Evolutionary conservation across 2,797 vertebrate genomes (phyloP).

Genomic region (Malurus leucopterus): DNA sequence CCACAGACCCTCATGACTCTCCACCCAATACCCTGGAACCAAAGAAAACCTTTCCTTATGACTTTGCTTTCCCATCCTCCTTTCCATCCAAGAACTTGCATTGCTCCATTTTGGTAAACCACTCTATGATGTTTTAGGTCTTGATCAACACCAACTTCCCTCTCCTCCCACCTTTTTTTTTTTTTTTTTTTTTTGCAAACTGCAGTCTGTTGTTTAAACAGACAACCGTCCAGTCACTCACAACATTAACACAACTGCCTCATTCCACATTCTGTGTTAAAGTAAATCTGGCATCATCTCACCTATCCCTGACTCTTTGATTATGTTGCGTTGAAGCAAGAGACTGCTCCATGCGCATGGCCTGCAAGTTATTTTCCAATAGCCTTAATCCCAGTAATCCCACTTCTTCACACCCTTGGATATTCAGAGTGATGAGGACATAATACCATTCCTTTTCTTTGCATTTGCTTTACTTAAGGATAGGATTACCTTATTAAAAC

Average conservation of each 20-base stretch:
- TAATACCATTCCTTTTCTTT: background rate
- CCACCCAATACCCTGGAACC: background rate
- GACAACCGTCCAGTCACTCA: background rate
- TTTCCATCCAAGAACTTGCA: background rate
- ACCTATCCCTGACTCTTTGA: background rate
- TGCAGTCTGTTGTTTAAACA: background rate
- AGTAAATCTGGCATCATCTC: background rate
- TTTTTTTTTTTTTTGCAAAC: background rate
- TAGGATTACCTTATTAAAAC: background rate
- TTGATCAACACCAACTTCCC: background rate
- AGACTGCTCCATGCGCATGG: background rate
- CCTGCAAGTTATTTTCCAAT: background rate
- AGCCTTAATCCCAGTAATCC: background rate
- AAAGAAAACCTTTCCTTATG: background rate
- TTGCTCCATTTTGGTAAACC: background rate
- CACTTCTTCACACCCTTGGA: background rate
- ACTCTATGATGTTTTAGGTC: background rate
- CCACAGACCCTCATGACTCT: background rate
- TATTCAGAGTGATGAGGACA: background rate
- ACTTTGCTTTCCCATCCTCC: background rate
- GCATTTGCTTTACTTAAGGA: background rate
- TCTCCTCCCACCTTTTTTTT: fast-evolving
- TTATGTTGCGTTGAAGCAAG: background rate
- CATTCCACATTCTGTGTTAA: background rate
- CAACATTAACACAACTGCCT: background rate